A percentile compares a stretch with the other conserved stretches of the same genome.
Conservation (phyloP, 2,113 vertebrate species). For the Dendrocopos noguchii region DNA sequence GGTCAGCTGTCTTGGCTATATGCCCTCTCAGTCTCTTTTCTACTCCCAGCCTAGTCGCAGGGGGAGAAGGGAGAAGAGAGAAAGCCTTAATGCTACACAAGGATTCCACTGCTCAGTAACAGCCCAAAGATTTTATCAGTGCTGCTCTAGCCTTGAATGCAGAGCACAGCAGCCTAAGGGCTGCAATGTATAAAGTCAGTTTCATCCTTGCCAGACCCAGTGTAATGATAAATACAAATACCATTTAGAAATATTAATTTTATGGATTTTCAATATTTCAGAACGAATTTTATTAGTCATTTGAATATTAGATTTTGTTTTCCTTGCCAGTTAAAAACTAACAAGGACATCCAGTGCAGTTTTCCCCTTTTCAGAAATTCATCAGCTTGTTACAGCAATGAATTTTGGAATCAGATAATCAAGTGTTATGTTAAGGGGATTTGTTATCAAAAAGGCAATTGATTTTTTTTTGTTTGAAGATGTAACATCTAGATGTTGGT, state of each 20-base stretch:
- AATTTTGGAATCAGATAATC: conserved; percentile 1
- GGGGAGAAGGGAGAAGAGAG: not conserved
- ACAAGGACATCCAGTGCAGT: not conserved
- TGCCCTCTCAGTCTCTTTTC: not conserved
- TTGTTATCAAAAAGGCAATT: not conserved
- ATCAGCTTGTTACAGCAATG: conserved; percentile 7
- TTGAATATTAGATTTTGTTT: not conserved
- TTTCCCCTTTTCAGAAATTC: conserved; percentile 20
- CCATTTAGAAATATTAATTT: not conserved
- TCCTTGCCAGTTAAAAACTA: not conserved
- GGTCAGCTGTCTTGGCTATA: not conserved
- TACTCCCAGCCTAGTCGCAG: not conserved
- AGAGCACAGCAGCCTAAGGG: not conserved
- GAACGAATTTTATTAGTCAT: not conserved
- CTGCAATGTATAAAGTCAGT: not conserved
- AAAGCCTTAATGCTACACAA: not conserved
- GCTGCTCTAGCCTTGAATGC: not conserved
- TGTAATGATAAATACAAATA: not conserved
- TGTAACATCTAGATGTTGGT: not conserved
- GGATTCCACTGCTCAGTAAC: rapidly evolving
- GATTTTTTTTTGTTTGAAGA: not conserved
- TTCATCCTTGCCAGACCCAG: not conserved
- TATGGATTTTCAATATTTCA: not conserved
- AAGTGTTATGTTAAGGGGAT: not conserved
- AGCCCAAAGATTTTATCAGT: not conserved